Evolutionary conservation across 2,113 vertebrate genomes (phyloP).

Genomic region (Leptobrachium ailaonicum): DNA sequence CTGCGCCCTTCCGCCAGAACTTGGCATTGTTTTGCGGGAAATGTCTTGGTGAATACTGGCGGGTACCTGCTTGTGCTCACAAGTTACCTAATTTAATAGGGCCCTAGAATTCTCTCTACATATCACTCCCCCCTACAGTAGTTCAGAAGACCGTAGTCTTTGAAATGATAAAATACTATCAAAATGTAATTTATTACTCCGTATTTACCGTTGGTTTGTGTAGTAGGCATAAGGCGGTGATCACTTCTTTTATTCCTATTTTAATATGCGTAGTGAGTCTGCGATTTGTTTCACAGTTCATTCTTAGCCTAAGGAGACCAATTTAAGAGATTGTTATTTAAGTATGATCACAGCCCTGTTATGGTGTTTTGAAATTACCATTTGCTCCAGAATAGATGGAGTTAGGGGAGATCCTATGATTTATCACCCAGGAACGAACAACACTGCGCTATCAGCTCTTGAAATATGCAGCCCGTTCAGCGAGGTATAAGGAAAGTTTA

Average conservation of each 20-base stretch:
- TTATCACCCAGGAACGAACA: conserved; percentile 25
- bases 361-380: conserved; percentile 34
- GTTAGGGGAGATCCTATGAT: conserved; percentile 26
- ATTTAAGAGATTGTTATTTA: conserved; percentile 10
- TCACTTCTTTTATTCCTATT: background rate
- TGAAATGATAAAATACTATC: too few relatives aligned
- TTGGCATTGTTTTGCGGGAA: too few relatives aligned
- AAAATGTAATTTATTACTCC: too few relatives aligned
- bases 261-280: conserved; percentile 1
- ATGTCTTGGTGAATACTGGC: too few relatives aligned
- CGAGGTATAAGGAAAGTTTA: conserved; percentile 21
- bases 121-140: too few relatives aligned
- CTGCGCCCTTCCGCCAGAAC: too few relatives aligned
- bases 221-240: background rate
- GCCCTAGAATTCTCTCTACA: too few relatives aligned
- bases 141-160: too few relatives aligned
- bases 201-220: too few relatives aligned
- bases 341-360: background rate
- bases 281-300: background rate
- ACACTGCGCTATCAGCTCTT: conserved; percentile 19
- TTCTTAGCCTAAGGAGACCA: conserved; percentile 5
- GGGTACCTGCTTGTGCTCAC: too few relatives aligned
- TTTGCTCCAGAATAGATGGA: conserved; percentile 18
- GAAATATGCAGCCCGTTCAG: conserved; percentile 17
- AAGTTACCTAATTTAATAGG: too few relatives aligned